Evolutionary conservation across 2,113 vertebrate genomes (phyloP).

Genomic region (Hucho hucho): DNA sequence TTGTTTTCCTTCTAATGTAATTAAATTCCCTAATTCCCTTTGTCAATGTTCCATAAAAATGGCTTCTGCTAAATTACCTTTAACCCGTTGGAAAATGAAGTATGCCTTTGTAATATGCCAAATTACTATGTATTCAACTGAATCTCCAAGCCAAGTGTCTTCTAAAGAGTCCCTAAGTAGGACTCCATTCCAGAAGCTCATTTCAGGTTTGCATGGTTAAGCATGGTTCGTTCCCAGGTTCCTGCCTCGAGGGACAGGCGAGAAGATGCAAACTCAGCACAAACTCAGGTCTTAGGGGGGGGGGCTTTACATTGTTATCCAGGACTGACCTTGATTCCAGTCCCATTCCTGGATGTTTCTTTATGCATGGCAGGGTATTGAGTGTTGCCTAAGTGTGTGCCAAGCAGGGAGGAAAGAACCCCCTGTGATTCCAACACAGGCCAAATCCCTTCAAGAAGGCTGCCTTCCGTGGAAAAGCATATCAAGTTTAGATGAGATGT

Average conservation of each 20-base stretch:
- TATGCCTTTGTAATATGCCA: slow-evolving; percentile 50
- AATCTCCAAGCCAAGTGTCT: slow-evolving; percentile 51
- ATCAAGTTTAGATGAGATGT: neutral
- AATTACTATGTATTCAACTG: slow-evolving; percentile 57
- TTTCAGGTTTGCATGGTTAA: slow-evolving; percentile 60
- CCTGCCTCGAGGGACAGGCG: slow-evolving; percentile 49
- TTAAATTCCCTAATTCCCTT: neutral
- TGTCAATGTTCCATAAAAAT: slow-evolving; percentile 7
- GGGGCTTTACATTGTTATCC: slow-evolving; percentile 69
- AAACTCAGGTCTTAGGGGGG: slow-evolving; percentile 67
- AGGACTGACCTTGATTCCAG: slow-evolving; percentile 72
- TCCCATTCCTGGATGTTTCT: slow-evolving; percentile 70
- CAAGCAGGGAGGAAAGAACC: slow-evolving; percentile 6
- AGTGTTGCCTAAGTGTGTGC: slow-evolving; percentile 54
- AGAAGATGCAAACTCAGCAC: slow-evolving; percentile 69
- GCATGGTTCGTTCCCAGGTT: slow-evolving; percentile 60
- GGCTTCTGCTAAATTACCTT: slow-evolving; percentile 32
- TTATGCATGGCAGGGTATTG: slow-evolving; percentile 69
- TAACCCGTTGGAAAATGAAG: slow-evolving; percentile 39
- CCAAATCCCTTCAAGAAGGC: slow-evolving; percentile 1
- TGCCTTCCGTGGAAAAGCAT: neutral
- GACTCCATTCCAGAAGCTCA: slow-evolving; percentile 64
- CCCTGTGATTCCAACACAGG: slow-evolving; percentile 47
- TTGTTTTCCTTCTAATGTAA: neutral
- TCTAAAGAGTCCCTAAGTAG: slow-evolving; percentile 23